These are phyloP conservation scores for Protobothrops mucrosquamatus DNA, from an alignment of 2,113 vertebrate genomes.

Conservation along the genomic window DNA sequence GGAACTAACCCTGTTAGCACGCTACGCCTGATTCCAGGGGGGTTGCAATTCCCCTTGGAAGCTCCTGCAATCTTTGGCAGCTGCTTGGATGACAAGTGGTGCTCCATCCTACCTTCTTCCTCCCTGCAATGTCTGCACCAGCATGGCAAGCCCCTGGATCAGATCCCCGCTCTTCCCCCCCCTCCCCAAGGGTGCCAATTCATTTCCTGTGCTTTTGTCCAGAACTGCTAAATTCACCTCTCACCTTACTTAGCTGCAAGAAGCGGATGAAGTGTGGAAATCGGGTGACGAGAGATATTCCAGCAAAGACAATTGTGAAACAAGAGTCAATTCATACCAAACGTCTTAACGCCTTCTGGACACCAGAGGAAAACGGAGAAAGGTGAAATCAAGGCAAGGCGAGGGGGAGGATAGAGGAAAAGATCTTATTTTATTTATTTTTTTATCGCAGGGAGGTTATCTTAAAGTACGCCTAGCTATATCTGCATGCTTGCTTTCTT, in stretches of 20 bases:
- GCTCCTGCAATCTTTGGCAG: neutral
- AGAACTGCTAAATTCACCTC: neutral
- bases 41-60: neutral
- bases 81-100: neutral
- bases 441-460: neutral
- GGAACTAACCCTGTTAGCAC: neutral
- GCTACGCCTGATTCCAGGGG: neutral
- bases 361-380: neutral
- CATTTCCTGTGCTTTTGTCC: neutral
- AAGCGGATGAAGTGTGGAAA: neutral
- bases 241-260: neutral
- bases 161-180: neutral
- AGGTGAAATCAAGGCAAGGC: neutral
- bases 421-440: neutral
- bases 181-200: neutral
- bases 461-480: neutral
- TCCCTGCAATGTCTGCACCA: rapidly evolving
- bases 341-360: neutral
- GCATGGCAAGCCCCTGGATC: neutral
- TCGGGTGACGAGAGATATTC: neutral
- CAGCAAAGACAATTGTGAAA: neutral
- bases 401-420: neutral
- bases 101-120: neutral
- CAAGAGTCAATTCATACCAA: neutral
- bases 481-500: neutral